A percentile compares a stretch with the other conserved stretches of the same genome.
These are phyloP conservation scores for Bombus pyrosoma DNA, from an alignment of 1,140 invertebrate species.

Conservation along the genomic window DNA sequence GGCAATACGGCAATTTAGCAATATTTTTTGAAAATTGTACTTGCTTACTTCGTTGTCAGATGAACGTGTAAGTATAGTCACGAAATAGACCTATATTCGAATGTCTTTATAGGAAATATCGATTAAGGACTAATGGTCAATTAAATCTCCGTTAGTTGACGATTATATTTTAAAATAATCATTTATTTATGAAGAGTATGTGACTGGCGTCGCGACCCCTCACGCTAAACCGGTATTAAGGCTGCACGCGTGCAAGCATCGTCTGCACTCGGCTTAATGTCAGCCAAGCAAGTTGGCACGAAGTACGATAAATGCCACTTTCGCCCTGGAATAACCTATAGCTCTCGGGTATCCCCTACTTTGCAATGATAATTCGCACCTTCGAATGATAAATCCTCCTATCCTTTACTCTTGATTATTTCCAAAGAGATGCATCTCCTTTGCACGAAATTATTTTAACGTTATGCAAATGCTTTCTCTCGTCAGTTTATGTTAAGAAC, in stretches of 20 bases:
- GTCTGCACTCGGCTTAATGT: constrained; percentile 51
- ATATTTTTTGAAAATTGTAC: too few species aligned
- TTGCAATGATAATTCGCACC: constrained; percentile 39
- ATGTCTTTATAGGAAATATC: neutral
- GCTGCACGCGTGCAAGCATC: constrained; percentile 40
- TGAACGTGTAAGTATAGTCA: neutral
- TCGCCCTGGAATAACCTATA: constrained; percentile 48
- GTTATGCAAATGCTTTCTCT: neutral
- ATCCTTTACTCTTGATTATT: neutral
- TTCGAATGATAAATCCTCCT: neutral
- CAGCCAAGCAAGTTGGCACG: constrained; percentile 50
- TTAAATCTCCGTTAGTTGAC: constrained; percentile 14
- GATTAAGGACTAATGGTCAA: neutral
- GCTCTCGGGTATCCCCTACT: constrained; percentile 19
- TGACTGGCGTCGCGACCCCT: constrained; percentile 12
- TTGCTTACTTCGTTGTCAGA: too few species aligned
- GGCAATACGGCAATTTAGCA: neutral
- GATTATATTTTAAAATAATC: constrained; percentile 14
- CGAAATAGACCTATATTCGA: neutral
- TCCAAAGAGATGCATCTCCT: neutral
- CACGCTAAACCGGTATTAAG: constrained; percentile 48
- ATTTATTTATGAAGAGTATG: constrained; percentile 42
- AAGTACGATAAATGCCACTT: constrained; percentile 57
- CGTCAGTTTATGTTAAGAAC: neutral
- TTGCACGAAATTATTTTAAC: neutral